A percentile compares a stretch with the other conserved stretches of the same genome.
These are phyloP conservation scores for Danionella cerebrum DNA, from an alignment of 2,113 vertebrate genomes.

Conservation along the genomic window DNA sequence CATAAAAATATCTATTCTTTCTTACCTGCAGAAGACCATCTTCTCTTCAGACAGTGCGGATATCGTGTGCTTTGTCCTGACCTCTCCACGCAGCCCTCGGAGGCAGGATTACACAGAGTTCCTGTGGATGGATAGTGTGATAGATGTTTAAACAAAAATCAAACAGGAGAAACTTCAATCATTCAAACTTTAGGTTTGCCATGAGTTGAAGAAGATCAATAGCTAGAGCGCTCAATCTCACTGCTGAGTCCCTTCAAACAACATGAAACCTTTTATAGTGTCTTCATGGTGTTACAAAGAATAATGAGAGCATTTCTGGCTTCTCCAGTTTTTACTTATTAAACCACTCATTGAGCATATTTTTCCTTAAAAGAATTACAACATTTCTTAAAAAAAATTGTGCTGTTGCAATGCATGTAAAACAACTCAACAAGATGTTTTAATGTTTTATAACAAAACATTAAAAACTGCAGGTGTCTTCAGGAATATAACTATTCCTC, in stretches of 20 bases:
- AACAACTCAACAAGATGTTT: too few species aligned
- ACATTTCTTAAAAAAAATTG: too few species aligned
- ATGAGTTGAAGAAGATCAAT: constrained; percentile 25
- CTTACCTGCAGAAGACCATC: constrained; percentile 38
- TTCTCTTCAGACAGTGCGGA: constrained; percentile 58
- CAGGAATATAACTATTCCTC: too few species aligned
- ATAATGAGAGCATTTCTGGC: constrained; percentile 7
- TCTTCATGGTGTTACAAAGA: background rate
- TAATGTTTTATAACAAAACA: too few species aligned
- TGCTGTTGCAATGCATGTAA: too few species aligned
- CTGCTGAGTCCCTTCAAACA: constrained; percentile 8
- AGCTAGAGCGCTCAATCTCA: constrained; percentile 14
- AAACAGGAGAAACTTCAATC: constrained; percentile 61
- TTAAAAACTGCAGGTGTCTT: too few species aligned
- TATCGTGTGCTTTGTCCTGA: constrained; percentile 62
- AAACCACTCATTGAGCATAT: too few species aligned
- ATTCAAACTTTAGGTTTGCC: constrained; percentile 40
- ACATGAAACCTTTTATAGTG: background rate
- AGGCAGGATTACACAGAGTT: constrained; percentile 68
- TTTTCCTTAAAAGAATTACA: too few species aligned
- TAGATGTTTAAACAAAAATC: constrained; percentile 64
- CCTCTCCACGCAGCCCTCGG: constrained; percentile 57
- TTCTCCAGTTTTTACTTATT: background rate
- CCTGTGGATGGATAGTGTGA: constrained; percentile 49
- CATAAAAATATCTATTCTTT: constrained; percentile 40